phyloP scores from a whole-genome alignment of 2,113 vertebrate species.

The Pipra filicauda region DNA sequence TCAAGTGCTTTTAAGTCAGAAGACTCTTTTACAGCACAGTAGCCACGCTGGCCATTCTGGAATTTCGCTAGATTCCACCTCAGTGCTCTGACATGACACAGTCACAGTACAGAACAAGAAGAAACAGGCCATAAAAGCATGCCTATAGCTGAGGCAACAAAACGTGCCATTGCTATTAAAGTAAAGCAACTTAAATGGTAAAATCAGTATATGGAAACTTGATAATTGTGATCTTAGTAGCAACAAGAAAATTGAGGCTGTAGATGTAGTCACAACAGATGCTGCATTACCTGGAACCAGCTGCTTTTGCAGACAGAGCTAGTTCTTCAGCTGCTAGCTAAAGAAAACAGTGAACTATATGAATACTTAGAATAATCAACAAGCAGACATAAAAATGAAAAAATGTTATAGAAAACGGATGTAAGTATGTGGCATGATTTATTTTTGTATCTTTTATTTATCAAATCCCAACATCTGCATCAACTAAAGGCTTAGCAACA shows the following conservation, averaged over 20 bases:
- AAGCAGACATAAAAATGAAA: background rate
- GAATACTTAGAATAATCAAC: background rate
- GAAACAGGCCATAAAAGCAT: background rate
- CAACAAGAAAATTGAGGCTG: background rate
- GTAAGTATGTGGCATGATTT: background rate
- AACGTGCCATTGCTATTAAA: background rate
- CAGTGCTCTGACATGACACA: background rate
- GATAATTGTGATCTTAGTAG: background rate
- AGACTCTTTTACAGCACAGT: background rate
- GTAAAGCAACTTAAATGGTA: background rate
- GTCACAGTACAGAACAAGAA: background rate
- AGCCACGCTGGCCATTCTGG: background rate
- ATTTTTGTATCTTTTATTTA: background rate
- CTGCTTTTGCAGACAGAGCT: background rate
- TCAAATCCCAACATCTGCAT: background rate
- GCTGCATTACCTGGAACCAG: background rate
- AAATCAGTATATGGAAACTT: background rate
- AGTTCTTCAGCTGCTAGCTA: background rate
- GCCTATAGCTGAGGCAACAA: background rate
- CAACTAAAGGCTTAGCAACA: background rate
- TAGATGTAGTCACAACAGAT: background rate
- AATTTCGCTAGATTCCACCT: background rate
- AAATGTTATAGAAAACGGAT: background rate
- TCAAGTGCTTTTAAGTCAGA: background rate
- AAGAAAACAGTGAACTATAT: background rate